These are phyloP conservation scores for Apamea monoglypha DNA, from an alignment of 2,888 invertebrate species.

Conservation along the genomic window DNA sequence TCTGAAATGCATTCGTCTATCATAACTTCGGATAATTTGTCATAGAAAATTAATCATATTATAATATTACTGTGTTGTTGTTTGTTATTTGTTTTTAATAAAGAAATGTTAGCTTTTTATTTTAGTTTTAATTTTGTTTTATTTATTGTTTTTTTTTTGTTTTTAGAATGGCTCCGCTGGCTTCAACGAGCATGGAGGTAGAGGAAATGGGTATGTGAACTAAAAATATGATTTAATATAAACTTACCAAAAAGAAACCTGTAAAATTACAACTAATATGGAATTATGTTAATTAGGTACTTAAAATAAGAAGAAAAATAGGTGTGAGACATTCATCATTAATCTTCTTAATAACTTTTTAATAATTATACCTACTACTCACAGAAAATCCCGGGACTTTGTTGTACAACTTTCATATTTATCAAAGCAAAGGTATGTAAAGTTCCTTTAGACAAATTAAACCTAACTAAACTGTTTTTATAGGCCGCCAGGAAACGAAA, in stretches of 20 bases:
- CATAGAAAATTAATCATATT: slow-evolving; percentile 55
- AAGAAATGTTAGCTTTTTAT: slow-evolving; percentile 81
- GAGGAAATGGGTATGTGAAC: slow-evolving; percentile 94
- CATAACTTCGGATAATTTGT: slow-evolving; percentile 36
- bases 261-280: not conserved
- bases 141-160: slow-evolving; percentile 87
- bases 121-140: slow-evolving; percentile 77
- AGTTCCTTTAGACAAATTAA: not conserved
- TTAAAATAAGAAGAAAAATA: not conserved
- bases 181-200: slow-evolving; percentile 94
- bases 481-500: slow-evolving; percentile 96
- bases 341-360: not conserved
- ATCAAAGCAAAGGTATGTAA: slow-evolving; percentile 13
- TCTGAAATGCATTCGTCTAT: not conserved
- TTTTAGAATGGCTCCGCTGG: slow-evolving; percentile 96
- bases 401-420: not conserved
- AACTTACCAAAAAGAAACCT: not conserved
- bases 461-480: slow-evolving; percentile 32
- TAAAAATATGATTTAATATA: not conserved
- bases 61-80: slow-evolving; percentile 38
- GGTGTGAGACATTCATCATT: not conserved
- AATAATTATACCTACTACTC: not conserved
- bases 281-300: not conserved
- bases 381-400: not conserved
- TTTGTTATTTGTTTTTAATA: slow-evolving; percentile 70